Base-by-base conservation (phyloP, 2,888 invertebrate genomes). In the Meiosimyza platycephala region DNA sequence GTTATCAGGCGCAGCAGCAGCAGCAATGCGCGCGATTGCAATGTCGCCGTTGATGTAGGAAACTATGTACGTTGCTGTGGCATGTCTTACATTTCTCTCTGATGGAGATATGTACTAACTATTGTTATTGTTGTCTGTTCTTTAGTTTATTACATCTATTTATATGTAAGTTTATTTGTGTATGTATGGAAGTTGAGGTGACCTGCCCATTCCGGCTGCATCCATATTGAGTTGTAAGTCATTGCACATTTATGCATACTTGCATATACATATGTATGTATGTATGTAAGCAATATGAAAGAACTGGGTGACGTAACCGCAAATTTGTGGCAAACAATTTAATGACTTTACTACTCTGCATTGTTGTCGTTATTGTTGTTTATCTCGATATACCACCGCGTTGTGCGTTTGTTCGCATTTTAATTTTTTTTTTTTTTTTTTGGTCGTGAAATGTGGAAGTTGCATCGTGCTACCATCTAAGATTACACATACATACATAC, bases 291-390 rank as follows among this genome's bases (percentile, higher is more conserved):
- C 60, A 51, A 22, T 13, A 64, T 48, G 16, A 51, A 51, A 66
- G 60, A 69, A 69, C 51, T 81, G 82, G 83, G 81, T 81, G 81
- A 81, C 81, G 83, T 82, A 81, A 81, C 83, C 82, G 81, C 81
- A 82, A 81, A 80, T 81, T 83, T 81, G 82, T 76, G 80, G 52
- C 60, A 60, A 51, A 75, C 79, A 78, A 79, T 81, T 80, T 82
- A 83, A 68, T 68, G 68, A 67, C 40, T 55, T 55, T 60, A 60
- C 40, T 60, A 60, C 40, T 6, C 22, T 28, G 59, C 22, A 33
- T 67, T 67, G 55, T 67, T 54, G 67, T 18, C 13, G 57, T 67
- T 65, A 51, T 28, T 51, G 50, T 50, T 57, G 33, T 40, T 55
- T 40, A 40, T 40, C 40, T 40, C 40, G 40, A 40, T 40, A 40